Evolutionary conservation across 2,888 invertebrate species (phyloP), one percentile per base, ranked within the genome.

Genomic region (Margaritifera margaritifera): DNA sequence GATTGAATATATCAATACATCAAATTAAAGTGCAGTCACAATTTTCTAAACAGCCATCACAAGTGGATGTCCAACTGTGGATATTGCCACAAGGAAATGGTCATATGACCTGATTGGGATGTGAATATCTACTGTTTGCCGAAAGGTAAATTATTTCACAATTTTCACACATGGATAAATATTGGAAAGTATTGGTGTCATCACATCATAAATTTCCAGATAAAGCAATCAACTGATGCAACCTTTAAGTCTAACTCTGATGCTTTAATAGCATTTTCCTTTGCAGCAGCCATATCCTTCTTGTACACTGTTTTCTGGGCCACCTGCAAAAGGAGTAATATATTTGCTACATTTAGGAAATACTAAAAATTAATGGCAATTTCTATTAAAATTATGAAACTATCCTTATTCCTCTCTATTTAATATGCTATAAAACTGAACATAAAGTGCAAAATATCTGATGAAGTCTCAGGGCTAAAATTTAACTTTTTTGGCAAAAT

Each of bases 211-310:
- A 51, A 25, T 31, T n/a, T 54, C 22, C 52, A 5, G 4, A 61
- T 11, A 6, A 52, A 50, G 11, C 27, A 64, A 24, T 42, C 24
- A 24, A 58, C 18, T 50, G 31, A 25, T 71, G 59, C 68, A 66
- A 85, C 86, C 82, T 84, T 71, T n/a, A 85, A 59, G 24, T 74
- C 66, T 62, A 81, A 69, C 20, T 69, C 71, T 18, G 80, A 58
- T 53, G 86, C 85, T 24, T 68, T 63, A 1, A 76, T 19, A 19
- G 86, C 86, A 77, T 80, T 82, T 57, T 71, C 74, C 72, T 79
- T 80, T 8, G 86, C 85, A 24, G 53, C 64, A n/a, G 66, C 64
- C 20, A 85, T 64, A 56, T 82, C 81, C 66, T 80, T 82, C 27
- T 64, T 71, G 62, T 72, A 80, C 51, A 72, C 71, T 66, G 77